phyloP scores from a whole-genome alignment of 2,888 invertebrate genomes.

The Orthosia gracilis region DNA sequence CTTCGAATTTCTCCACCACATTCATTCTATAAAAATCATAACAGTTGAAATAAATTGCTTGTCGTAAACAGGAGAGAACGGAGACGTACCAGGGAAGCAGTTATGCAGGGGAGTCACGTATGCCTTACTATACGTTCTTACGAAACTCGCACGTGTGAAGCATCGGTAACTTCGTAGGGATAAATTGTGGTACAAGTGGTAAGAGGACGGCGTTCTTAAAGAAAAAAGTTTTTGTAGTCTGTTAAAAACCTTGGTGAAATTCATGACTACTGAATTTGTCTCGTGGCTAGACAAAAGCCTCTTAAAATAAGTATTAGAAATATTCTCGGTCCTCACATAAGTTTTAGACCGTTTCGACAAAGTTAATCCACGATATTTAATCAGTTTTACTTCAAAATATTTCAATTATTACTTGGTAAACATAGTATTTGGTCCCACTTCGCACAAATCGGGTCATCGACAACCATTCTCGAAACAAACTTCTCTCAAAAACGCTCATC shows the following conservation, averaged over 20 bases:
- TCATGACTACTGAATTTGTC: not conserved
- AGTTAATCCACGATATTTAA: too few relatives aligned
- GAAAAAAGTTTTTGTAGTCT: not conserved
- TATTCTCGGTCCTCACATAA: too few relatives aligned
- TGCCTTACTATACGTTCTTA: constrained; percentile 70
- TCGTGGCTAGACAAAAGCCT: not conserved
- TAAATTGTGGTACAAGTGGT: not conserved
- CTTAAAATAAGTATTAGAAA: not conserved
- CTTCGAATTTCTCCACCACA: not conserved
- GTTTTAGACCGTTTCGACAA: not conserved
- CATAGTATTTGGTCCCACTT: too few relatives aligned
- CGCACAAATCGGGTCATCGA: not conserved
- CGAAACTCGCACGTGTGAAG: constrained; percentile 70
- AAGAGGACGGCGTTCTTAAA: not conserved
- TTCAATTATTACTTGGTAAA: not conserved
- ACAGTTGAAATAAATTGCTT: constrained; percentile 52
- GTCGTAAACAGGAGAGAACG: constrained; percentile 57
- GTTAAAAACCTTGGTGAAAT: not conserved
- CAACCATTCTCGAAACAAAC: too few relatives aligned
- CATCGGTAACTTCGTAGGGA: constrained; percentile 57
- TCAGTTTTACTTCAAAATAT: too few relatives aligned
- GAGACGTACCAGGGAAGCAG: constrained; percentile 51
- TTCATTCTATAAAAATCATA: constrained; percentile 34
- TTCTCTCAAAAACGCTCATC: constrained; percentile 17
- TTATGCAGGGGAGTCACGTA: constrained; percentile 67